Evolutionary conservation across 2,797 vertebrate genomes (phyloP).

Genomic region (Cheirogaleus major): DNA sequence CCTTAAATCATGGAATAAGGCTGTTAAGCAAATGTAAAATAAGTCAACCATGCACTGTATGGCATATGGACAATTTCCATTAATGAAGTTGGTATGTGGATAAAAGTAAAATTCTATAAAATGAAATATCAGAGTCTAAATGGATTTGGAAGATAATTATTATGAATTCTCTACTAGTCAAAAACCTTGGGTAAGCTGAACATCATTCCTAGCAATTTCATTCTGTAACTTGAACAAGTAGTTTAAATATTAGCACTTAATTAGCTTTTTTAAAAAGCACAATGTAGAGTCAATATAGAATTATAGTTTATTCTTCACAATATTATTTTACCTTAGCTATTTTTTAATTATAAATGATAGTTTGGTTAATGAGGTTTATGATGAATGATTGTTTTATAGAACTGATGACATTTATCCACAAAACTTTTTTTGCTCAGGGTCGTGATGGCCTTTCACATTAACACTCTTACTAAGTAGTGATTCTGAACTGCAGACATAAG

Average conservation of each 20-base stretch:
- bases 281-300: neutral
- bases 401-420: neutral
- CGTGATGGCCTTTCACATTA: neutral
- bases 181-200: neutral
- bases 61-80: slow-evolving; percentile 72
- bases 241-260: slow-evolving; percentile 47
- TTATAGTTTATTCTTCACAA: slow-evolving; percentile 20
- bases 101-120: slow-evolving; percentile 75
- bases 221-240: neutral
- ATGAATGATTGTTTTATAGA: slow-evolving; percentile 52
- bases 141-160: slow-evolving; percentile 45
- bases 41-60: slow-evolving; percentile 63
- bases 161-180: slow-evolving; percentile 20
- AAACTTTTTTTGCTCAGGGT: neutral
- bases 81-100: slow-evolving; percentile 68
- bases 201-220: slow-evolving; percentile 33
- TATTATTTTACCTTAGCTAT: neutral
- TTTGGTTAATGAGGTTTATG: slow-evolving; percentile 39
- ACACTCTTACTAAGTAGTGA: neutral
- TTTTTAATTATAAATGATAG: neutral
- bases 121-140: slow-evolving; percentile 40
- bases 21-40: slow-evolving; percentile 78
- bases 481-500: neutral
- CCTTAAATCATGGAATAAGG: slow-evolving; percentile 72
- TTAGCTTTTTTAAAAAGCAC: neutral